Percentiles rank a stretch among this genome's conserved stretches.
These are phyloP conservation scores for Dermatemys mawii DNA, from an alignment of 2,113 vertebrate genomes.

Conservation along the genomic window DNA sequence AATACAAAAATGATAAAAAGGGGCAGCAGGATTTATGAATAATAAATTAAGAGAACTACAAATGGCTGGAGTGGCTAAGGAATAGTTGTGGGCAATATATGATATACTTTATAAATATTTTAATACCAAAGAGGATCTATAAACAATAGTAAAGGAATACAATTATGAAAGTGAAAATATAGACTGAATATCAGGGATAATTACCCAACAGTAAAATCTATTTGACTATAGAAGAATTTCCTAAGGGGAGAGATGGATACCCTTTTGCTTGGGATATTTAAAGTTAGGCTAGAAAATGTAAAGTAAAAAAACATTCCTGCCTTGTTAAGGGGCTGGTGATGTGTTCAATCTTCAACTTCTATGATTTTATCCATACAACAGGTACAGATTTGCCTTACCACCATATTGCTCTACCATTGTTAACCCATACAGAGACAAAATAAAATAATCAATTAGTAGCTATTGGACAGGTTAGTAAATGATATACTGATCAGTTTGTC, in stretches of 20 bases:
- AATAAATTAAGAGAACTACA: too few relatives aligned
- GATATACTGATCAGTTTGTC: background rate
- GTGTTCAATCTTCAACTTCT: background rate
- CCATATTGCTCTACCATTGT: background rate
- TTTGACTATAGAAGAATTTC: background rate
- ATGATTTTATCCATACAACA: background rate
- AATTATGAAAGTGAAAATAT: background rate
- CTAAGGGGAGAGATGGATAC: background rate
- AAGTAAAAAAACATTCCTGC: background rate
- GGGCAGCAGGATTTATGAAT: too few relatives aligned
- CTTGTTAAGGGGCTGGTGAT: background rate
- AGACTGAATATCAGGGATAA: background rate
- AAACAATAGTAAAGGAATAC: background rate
- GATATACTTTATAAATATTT: background rate
- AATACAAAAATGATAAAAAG: accelerated
- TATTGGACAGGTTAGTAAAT: background rate
- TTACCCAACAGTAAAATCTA: background rate
- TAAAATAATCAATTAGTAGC: background rate
- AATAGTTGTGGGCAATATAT: background rate
- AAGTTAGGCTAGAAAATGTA: background rate
- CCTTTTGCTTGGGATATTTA: background rate
- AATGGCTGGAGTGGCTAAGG: background rate
- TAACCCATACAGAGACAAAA: background rate
- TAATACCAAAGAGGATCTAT: background rate
- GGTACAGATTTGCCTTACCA: background rate